Base-by-base conservation (phyloP, 2,113 vertebrate species). In the Percina caprodes region DNA sequence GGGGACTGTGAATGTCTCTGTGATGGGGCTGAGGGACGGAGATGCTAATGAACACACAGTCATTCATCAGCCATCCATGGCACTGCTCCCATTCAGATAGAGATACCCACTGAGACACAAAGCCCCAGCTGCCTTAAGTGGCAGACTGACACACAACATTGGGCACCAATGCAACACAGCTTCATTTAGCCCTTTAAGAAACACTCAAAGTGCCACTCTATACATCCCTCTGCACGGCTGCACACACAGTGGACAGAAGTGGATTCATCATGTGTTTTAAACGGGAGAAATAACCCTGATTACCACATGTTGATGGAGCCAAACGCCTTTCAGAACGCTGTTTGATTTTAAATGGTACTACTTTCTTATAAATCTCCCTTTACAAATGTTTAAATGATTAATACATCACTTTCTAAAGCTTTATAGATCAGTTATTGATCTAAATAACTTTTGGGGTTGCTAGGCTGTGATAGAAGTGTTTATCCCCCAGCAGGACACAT, bases 51-150 rank as follows among this genome's bases (percentile, higher is more conserved):
- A 79, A 91, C 83, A 91, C 79, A 89, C 81, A 84, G 83, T 70
- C 88, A 93, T 94, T 94, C 93, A 94, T 93, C 79, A 80, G 78
- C 74, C 82, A 79, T 87, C 89, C 89, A 42, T 93, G 86, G 80
- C 92, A 71, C 60, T 26, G 72, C 81, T 82, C 82, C 89, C 85
- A 87, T 91, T 91, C 89, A 89, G 80, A 87, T 72, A 87, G 77
- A 87, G 89, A 90, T 77, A 88, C 89, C 79, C 90, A 86, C 80
- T 86, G 86, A 86, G 90, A 85, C 69, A 91, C 90, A 92, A 91
- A 91, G 77, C 69, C 80, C 85, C 92, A 93, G 91, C 91, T 94
- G 93, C 85, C 86, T 81, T 65, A 69, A 82, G 74, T 83, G 86
- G 74, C 85, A 88, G 83, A 87, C 85, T 89, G 75, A 83, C 77